Base-by-base conservation (phyloP, 2,888 invertebrate genomes). In the Yponomeuta malinellus region DNA sequence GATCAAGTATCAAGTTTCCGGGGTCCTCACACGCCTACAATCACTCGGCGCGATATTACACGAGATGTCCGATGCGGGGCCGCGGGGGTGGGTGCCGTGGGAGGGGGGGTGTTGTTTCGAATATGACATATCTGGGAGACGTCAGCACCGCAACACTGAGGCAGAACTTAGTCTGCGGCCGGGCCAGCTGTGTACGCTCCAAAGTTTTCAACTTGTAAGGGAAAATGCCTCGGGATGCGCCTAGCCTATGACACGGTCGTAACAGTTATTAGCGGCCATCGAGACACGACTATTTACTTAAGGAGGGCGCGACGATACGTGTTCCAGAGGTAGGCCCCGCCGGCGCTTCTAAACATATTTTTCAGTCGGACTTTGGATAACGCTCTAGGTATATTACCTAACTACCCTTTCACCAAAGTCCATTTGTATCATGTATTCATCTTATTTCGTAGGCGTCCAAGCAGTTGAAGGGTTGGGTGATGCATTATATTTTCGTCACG, bases 271-370 rank as follows among this genome's bases (percentile, higher is more conserved):
- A 88, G 84, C 84, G 86, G 80, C 81, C 81, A 86, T 84, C 83
- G 84, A 84, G 83, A 91, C 91, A 91, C 77, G 89, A 87, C 83
- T 90, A 90, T 89, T 90, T 91, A 90, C 90, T 91, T 88, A 90
- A n/a, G n/a, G 48, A 33, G 68, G 68, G 48, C 37, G 48, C 29
- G 33, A 15, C 33, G 37, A 68, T 48, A 29, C 68, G n/a, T 43
- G 43, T 68, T 59, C 52, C 78, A 75, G 77, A 75, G 81, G 76
- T 78, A 78, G 75, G 6, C 6, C 83, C 84, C 80, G 78, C 72
- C 78, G 82, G 82, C 80, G 78, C 74, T 84, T 82, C 75, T 71
- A 71, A 74, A 73, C 75, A 76, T 75, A 78, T 68, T 68, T 68
- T 43, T 33, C 10, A 43, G 52, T 4, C 52, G 31, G 29, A 5